Evolutionary conservation across 2,888 invertebrate species (phyloP), one percentile per base, ranked within the genome.

Genomic region (Drosophila helvetica): DNA sequence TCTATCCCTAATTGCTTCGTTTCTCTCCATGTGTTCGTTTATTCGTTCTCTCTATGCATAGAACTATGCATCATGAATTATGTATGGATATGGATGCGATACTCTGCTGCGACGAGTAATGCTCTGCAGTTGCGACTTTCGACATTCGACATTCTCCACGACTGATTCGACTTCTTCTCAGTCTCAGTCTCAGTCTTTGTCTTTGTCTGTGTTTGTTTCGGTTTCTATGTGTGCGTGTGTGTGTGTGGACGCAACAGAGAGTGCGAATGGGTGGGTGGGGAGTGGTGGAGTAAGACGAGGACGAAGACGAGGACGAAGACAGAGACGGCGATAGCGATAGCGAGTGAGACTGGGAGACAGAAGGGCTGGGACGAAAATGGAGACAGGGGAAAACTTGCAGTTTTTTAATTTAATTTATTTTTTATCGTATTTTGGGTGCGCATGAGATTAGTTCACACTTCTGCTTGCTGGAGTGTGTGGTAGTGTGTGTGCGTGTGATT

Each of bases 1-100:
- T 68, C 59, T 70, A 74, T 27, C 25, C 54, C 50, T 64, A 53
- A 61, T 61, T 33, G 27, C 15, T 30, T 57, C 47, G 0, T 22
- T 22, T 22, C 15, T 50, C 45, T 50, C 45, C 38, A 38, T 38
- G 15, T 38, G 38, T 7, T 12, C 12, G 3, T 30, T 3, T 30
- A 22, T 22, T 38, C 15, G 33, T 18, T 12, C 22, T 53, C n/a
- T 53, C 22, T 15, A 42, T 53, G 53, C 53, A 38, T 30, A n/a
- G n/a, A n/a, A 42, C 53, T 42, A n/a, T 33, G 5, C 5, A 15
- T 38, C n/a, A 38, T 38, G 38, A 38, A 38, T 38, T 38, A 25
- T 57, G 33, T 18, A 61, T 68, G 33, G 33, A 62, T 38, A 50
- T 48, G 51, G 55, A 46, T 52, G 7, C 8, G 27, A 27, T 27